Percentiles rank a stretch among this genome's conserved stretches.
Conservation (phyloP, 1,140 invertebrate genomes). For the Luehdorfia chinensis region DNA sequence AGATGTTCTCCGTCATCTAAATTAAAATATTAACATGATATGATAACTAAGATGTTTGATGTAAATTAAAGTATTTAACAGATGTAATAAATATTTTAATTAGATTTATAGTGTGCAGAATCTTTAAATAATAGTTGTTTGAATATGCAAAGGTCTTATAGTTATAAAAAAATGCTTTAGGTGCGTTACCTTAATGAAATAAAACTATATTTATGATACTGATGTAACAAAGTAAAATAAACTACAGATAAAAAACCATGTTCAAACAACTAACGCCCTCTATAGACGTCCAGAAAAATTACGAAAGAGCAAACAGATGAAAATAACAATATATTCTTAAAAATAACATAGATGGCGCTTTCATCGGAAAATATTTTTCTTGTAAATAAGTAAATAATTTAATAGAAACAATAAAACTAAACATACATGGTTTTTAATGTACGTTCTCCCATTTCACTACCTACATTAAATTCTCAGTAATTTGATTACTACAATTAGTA, state of each 20-base stretch:
- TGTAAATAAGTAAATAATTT: too few relatives aligned
- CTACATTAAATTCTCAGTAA: too few relatives aligned
- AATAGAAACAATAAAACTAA: too few relatives aligned
- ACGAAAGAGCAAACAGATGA: too few relatives aligned
- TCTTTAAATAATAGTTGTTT: not conserved
- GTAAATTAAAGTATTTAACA: constrained; percentile 57
- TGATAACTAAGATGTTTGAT: constrained; percentile 59
- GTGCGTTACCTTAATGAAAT: not conserved
- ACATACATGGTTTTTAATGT: too few relatives aligned
- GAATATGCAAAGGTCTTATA: not conserved
- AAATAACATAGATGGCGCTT: constrained; percentile 11
- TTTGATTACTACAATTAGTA: too few relatives aligned
- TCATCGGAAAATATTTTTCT: not conserved
- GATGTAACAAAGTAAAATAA: too few relatives aligned
- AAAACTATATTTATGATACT: not conserved
- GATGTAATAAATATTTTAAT: constrained; percentile 19
- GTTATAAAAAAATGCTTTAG: not conserved
- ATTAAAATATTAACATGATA: constrained; percentile 53
- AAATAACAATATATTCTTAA: too few relatives aligned
- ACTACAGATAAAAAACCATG: not conserved
- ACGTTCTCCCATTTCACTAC: too few relatives aligned
- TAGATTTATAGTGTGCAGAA: not conserved
- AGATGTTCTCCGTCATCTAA: constrained; percentile 37
- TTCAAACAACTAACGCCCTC: not conserved
- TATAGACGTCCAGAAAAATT: not conserved